Conservation (phyloP, 1,140 invertebrate genomes). For the Zaprionus davidi region DNA sequence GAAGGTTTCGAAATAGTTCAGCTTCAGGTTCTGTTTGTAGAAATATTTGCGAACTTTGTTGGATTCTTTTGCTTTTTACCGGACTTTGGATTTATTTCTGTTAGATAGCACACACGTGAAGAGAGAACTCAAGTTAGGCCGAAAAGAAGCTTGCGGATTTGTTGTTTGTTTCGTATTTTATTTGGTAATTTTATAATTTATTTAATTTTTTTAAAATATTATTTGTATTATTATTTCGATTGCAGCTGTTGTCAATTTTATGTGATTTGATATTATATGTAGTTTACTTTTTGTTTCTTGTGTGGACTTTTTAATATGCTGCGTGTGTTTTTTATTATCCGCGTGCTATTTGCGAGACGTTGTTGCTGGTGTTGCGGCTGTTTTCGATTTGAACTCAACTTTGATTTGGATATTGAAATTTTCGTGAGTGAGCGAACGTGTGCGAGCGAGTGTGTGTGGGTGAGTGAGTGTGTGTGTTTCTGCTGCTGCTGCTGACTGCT, state of each 20-base stretch:
- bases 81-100: not conserved
- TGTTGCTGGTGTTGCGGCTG: slow-evolving; percentile 84
- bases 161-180: slow-evolving; percentile 12
- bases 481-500: slow-evolving; percentile 29
- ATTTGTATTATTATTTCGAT: slow-evolving; percentile 9
- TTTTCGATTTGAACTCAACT: slow-evolving; percentile 84
- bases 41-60: slow-evolving; percentile 17
- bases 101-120: slow-evolving; percentile 54
- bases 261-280: slow-evolving; percentile 26
- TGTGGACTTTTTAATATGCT: slow-evolving; percentile 57
- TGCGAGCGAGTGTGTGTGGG: slow-evolving; percentile 38
- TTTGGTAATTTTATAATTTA: not conserved
- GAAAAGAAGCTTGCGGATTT: slow-evolving; percentile 48
- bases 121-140: slow-evolving; percentile 45
- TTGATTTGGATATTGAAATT: slow-evolving; percentile 84
- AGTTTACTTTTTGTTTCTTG: slow-evolving; percentile 39
- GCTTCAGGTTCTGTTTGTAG: not conserved
- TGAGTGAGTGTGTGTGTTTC: slow-evolving; percentile 28
- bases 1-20: slow-evolving; percentile 15
- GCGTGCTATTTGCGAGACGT: slow-evolving; percentile 78
- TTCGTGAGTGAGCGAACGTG: slow-evolving; percentile 70
- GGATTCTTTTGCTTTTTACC: not conserved
- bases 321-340: slow-evolving; percentile 76
- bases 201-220: not conserved
- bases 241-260: slow-evolving; percentile 11